A percentile compares a stretch with the other conserved stretches of the same genome.
Conservation (phyloP, 2,797 vertebrate genomes). For the Potorous gilbertii region DNA sequence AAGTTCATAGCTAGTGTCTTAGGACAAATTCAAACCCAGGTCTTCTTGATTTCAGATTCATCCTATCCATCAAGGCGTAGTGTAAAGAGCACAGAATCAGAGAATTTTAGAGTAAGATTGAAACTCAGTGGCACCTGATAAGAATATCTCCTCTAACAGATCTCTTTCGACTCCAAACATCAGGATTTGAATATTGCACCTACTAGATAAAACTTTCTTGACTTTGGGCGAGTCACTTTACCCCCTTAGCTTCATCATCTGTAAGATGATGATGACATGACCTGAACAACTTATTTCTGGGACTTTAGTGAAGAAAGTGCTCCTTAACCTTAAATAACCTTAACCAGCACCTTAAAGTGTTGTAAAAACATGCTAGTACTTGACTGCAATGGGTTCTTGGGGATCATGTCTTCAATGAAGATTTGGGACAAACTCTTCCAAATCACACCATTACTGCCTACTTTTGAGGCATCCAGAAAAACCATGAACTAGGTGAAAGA, state of each 20-base stretch:
- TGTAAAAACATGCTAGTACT: not conserved
- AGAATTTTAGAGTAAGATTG: not conserved
- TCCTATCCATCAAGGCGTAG: not conserved
- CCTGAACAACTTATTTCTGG: not conserved
- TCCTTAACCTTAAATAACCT: too few relatives aligned
- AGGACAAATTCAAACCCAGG: not conserved
- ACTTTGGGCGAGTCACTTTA: not conserved
- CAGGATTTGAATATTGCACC: not conserved
- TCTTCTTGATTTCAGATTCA: not conserved
- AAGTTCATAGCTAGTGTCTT: not conserved
- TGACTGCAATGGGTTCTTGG: not conserved
- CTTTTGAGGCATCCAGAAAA: not conserved
- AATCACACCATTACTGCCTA: not conserved
- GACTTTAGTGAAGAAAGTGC: not conserved
- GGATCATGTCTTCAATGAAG: not conserved
- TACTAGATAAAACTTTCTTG: not conserved
- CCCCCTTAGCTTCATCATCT: not conserved
- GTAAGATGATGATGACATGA: not conserved
- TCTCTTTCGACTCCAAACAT: not conserved
- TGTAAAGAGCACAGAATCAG: not conserved
- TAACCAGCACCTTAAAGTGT: not conserved
- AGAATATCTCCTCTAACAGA: not conserved
- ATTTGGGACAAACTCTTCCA: not conserved
- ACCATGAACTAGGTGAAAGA: not conserved
- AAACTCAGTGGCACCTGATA: not conserved